Base-by-base conservation (phyloP, 2,797 vertebrate species). In the Macropodus opercularis region DNA sequence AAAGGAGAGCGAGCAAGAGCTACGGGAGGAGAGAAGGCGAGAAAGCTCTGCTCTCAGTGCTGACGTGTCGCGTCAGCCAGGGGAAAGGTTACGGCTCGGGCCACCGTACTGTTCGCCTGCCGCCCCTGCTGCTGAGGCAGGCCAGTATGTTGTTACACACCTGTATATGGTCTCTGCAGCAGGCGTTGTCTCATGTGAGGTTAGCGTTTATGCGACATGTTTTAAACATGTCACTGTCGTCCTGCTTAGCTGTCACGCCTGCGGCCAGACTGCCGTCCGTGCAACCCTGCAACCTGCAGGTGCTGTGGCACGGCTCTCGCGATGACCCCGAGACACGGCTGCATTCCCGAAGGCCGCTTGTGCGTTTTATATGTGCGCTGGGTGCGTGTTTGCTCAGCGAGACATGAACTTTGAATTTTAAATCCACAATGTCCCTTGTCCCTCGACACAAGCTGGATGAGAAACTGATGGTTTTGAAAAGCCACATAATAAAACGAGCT, bases 11-110 rank as follows among this genome's bases (percentile, higher is more conserved):
- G 59, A 62, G 61, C 64, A 79, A 71, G 76, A 80, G 67, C 49
- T 32, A 2, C 50, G 67, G 55, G 62, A 79, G 58, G 60, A 57
- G 40, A 68, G 48, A 66, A 59, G 69, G 69, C 38, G 50, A 47
- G 49, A 77, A 93, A 92, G 90, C 88, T 91, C 89, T 93, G 91
- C 90, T 93, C 89, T 92, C 86, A 88, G 90, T 90, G 91, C 93
- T 93, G 90, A 94, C 92, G 92, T 92, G 92, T 82, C 92, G 92
- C 89, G 91, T 93, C 92, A 91, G 90, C 90, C 85, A 86, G 85
- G 89, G 90, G 92, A 93, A 88, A 93, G 91, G 91, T 93, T 91
- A 92, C 90, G 85, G 87, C 89, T 87, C 80, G 79, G 90, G 90
- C 90, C 86, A 64, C 40, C 48, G 35, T 22, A 34, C 42, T 21